Evolutionary conservation across 2,888 invertebrate species (phyloP).

Genomic region (Drosophila emarginata): DNA sequence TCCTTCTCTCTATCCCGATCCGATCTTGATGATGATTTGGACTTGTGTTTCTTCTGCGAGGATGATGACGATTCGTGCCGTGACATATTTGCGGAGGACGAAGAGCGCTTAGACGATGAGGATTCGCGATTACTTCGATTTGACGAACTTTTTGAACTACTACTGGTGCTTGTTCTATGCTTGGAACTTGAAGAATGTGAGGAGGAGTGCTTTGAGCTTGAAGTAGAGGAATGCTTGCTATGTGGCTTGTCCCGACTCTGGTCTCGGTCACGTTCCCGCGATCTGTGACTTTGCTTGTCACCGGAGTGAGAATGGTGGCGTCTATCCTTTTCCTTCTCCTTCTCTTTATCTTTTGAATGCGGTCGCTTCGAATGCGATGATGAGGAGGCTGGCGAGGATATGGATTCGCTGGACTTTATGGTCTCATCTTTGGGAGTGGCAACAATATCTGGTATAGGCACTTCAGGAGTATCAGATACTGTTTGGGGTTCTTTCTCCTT

Average conservation of each 20-base stretch:
- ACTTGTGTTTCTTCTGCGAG: slow-evolving; percentile 57
- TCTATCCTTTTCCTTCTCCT: slow-evolving; percentile 48
- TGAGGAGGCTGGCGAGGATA: slow-evolving; percentile 58
- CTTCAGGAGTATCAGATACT: background rate
- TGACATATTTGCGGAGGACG: slow-evolving; percentile 50
- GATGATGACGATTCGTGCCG: slow-evolving; percentile 49
- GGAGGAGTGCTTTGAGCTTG: slow-evolving; percentile 65
- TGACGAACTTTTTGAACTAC: slow-evolving; percentile 56
- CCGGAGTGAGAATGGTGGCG: slow-evolving; percentile 52
- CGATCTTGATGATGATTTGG: slow-evolving; percentile 63
- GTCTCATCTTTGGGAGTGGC: slow-evolving; percentile 33
- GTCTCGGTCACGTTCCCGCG: slow-evolving; percentile 51
- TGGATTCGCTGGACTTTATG: slow-evolving; percentile 38
- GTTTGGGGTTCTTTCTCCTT: background rate
- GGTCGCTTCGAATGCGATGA: slow-evolving; percentile 76
- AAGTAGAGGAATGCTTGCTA: slow-evolving; percentile 59
- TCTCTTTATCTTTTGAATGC: slow-evolving; percentile 50
- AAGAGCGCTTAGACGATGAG: slow-evolving; percentile 56
- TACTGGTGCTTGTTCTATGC: slow-evolving; percentile 51
- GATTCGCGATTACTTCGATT: slow-evolving; percentile 56
- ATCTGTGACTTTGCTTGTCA: slow-evolving; percentile 44
- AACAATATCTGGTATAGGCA: background rate
- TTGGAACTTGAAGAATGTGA: slow-evolving; percentile 60
- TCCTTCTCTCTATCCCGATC: slow-evolving; percentile 56
- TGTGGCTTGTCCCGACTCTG: slow-evolving; percentile 53